These are phyloP conservation scores for Callyntrura guangdongensis DNA, from an alignment of 2,888 invertebrate species.

Conservation along the genomic window DNA sequence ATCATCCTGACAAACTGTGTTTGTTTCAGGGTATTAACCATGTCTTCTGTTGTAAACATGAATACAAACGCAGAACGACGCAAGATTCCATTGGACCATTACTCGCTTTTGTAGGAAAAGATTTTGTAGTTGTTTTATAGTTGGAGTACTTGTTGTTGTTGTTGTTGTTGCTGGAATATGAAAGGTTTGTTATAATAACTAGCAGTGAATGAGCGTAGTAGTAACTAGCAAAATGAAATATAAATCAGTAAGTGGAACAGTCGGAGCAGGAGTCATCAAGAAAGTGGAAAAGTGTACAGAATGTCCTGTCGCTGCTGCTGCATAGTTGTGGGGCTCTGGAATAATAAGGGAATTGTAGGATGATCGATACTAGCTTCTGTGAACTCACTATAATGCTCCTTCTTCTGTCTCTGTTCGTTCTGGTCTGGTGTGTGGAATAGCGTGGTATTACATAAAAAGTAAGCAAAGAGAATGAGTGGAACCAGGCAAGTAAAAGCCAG, in stretches of 20 bases:
- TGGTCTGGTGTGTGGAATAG: conserved; percentile 7
- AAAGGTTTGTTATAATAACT: background rate
- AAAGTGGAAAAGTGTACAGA: conserved; percentile 55
- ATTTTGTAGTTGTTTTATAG: background rate
- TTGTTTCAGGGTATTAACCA: too few relatives aligned
- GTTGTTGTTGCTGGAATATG: background rate
- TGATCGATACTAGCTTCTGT: conserved; percentile 69
- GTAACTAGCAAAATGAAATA: conserved; percentile 4
- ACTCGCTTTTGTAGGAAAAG: too few relatives aligned
- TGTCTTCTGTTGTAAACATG: background rate
- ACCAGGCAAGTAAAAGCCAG: conserved; percentile 5
- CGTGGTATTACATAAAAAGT: conserved; percentile 20
- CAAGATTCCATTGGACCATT: background rate
- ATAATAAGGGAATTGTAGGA: conserved; percentile 31
- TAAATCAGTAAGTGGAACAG: conserved; percentile 53
- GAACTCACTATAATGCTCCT: conserved; percentile 18
- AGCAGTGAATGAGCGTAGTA: conserved; percentile 6
- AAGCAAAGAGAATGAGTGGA: conserved; percentile 10
- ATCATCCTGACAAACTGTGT: too few relatives aligned
- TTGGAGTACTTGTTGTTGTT: background rate
- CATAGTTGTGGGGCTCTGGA: background rate
- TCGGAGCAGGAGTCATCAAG: conserved; percentile 56
- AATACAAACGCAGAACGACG: background rate
- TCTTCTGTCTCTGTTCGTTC: conserved; percentile 34
- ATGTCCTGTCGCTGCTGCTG: conserved; percentile 8